A percentile compares a stretch with the other conserved stretches of the same genome.
Evolutionary conservation across 2,113 vertebrate species (phyloP).

Genomic region (Sinocyclocheilus grahami): DNA sequence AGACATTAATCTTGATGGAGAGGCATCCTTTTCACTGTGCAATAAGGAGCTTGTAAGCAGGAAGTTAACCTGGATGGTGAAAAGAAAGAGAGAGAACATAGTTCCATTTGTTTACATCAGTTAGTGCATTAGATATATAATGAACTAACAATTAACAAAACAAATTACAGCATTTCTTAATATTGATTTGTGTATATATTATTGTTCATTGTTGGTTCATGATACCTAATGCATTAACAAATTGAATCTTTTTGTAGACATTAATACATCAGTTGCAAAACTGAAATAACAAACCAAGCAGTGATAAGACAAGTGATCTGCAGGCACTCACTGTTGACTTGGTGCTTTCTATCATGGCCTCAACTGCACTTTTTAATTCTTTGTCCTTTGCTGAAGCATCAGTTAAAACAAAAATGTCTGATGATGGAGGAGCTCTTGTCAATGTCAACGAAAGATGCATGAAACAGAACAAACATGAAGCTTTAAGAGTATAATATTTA

Average conservation of each 20-base stretch:
- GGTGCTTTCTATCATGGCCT: conserved; percentile 64
- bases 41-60: conserved; percentile 58
- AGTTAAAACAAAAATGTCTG: conserved; percentile 74
- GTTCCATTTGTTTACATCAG: too few species aligned
- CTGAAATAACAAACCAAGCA: background rate
- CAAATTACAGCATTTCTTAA: too few species aligned
- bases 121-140: too few species aligned
- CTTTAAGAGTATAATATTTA: background rate
- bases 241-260: too few species aligned
- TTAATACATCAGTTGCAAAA: background rate
- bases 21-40: background rate
- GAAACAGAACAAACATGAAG: background rate
- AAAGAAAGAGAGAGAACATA: background rate
- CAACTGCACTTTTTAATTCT: conserved; percentile 59
- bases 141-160: background rate
- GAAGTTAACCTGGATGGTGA: conserved; percentile 66
- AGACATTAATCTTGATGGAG: background rate
- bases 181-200: too few species aligned
- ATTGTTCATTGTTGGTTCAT: background rate
- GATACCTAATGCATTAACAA: too few species aligned
- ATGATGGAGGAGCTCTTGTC: conserved; percentile 53
- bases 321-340: conserved; percentile 58
- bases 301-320: conserved; percentile 32
- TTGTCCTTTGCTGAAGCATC: conserved; percentile 67
- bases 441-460: conserved; percentile 63